Conservation (phyloP, 92 coral and sea anemone species). For the Diadumene lineata region DNA sequence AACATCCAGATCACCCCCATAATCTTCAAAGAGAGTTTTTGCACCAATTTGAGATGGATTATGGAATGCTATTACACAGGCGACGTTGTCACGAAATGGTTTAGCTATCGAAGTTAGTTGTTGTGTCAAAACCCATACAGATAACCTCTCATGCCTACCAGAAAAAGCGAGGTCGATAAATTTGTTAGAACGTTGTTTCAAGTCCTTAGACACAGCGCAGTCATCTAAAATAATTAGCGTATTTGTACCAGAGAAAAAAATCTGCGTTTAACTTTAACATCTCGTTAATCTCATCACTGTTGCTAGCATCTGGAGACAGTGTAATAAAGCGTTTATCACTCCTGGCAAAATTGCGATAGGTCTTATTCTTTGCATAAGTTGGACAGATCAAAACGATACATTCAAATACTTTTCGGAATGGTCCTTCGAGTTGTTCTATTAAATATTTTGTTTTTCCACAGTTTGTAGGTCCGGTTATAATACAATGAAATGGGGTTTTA, state of each 20-base stretch:
- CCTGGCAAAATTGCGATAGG: constrained; percentile 33
- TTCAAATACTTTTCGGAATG: constrained; percentile 40
- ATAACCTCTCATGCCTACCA: constrained; percentile 34
- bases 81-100: constrained; percentile 48
- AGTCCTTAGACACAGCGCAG: constrained; percentile 44
- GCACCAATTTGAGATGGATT: constrained; percentile 44
- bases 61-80: constrained; percentile 47
- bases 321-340: constrained; percentile 41
- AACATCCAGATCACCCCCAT: constrained; percentile 42
- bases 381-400: constrained; percentile 47
- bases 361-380: constrained; percentile 41
- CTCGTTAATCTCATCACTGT: constrained; percentile 45
- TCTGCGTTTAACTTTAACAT: constrained; percentile 25
- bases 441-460: constrained; percentile 42
- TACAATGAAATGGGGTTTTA: constrained; percentile 46
- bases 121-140: constrained; percentile 55
- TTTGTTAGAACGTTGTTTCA: constrained; percentile 46
- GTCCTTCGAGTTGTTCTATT: constrained; percentile 34
- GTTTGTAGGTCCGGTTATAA: constrained; percentile 40
- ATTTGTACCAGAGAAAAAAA: constrained; percentile 45
- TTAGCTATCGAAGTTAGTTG: constrained; percentile 45
- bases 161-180: constrained; percentile 47
- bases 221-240: constrained; percentile 47
- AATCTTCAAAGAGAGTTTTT: constrained; percentile 59
- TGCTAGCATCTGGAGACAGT: constrained; percentile 45